phyloP scores from a whole-genome alignment of 2,797 vertebrate genomes.

The Tragopan temminckii region DNA sequence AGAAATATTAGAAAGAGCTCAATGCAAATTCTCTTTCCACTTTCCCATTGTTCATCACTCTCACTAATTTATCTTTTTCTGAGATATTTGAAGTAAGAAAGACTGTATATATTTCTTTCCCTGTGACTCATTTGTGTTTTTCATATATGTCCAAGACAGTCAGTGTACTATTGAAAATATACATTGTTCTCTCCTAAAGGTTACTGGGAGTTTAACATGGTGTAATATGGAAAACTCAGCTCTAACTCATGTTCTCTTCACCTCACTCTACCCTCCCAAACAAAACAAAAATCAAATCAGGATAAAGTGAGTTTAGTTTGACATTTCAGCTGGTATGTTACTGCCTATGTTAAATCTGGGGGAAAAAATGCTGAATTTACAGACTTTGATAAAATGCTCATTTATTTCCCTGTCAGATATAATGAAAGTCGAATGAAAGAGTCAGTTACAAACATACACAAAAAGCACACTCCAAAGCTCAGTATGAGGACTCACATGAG shows the following conservation, averaged over 20 bases:
- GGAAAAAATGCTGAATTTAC: constrained; percentile 36
- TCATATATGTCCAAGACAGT: not conserved
- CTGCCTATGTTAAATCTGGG: constrained; percentile 9
- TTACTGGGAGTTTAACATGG: constrained; percentile 55
- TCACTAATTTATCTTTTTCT: not conserved
- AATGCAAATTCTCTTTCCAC: not conserved
- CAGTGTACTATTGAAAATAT: not conserved
- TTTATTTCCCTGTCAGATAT: constrained; percentile 61
- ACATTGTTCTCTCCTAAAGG: constrained; percentile 25
- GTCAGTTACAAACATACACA: constrained; percentile 21
- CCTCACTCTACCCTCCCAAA: constrained; percentile 1
- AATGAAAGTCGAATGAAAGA: constrained; percentile 55
- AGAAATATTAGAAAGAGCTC: not conserved
- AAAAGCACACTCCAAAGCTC: constrained; percentile 28
- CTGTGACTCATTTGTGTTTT: constrained; percentile 16
- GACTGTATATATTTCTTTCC: not conserved
- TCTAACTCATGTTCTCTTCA: constrained; percentile 47
- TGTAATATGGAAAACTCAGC: constrained; percentile 15
- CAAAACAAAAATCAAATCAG: not conserved
- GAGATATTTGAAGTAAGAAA: not conserved
- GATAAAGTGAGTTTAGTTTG: constrained; percentile 49
- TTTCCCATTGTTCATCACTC: not conserved
- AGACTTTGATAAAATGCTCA: constrained; percentile 50
- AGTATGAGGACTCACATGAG: constrained; percentile 1
- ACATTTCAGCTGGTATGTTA: constrained; percentile 53